These are phyloP conservation scores for Drosophila stalkeri DNA, from an alignment of 2,888 invertebrate species.

Conservation along the genomic window DNA sequence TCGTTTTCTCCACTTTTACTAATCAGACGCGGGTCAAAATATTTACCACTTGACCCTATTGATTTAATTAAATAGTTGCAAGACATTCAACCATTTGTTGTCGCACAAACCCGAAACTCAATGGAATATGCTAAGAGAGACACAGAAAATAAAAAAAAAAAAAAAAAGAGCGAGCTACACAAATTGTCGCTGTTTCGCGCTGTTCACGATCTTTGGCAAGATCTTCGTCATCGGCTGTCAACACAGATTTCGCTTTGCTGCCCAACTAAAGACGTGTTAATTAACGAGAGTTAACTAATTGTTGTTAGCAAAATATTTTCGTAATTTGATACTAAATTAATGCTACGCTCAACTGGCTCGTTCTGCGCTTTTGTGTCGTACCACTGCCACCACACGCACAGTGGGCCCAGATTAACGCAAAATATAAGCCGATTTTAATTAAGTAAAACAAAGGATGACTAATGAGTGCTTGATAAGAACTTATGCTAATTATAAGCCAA, in stretches of 20 bases:
- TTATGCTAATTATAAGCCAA: background rate
- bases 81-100: conserved; percentile 83
- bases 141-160: too few relatives aligned
- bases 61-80: conserved; percentile 85
- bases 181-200: conserved; percentile 14
- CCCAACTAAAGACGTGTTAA: conserved; percentile 83
- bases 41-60: conserved; percentile 86
- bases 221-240: conserved; percentile 79
- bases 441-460: conserved; percentile 1
- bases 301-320: conserved; percentile 85
- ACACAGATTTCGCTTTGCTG: conserved; percentile 82
- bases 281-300: conserved; percentile 85
- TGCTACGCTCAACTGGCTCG: conserved; percentile 77
- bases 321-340: conserved; percentile 85
- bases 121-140: background rate
- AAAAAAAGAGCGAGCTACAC: background rate
- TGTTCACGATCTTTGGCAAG: conserved; percentile 21
- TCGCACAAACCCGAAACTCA: conserved; percentile 53
- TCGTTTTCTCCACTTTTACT: conserved; percentile 68
- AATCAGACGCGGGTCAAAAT: conserved; percentile 86
- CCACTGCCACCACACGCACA: conserved; percentile 42
- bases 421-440: background rate
- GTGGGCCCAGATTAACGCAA: conserved; percentile 34
- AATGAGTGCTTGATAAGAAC: background rate
- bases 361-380: conserved; percentile 77